These are phyloP conservation scores for Mesocricetus auratus DNA, from an alignment of 2,113 vertebrate species.

Conservation along the genomic window DNA sequence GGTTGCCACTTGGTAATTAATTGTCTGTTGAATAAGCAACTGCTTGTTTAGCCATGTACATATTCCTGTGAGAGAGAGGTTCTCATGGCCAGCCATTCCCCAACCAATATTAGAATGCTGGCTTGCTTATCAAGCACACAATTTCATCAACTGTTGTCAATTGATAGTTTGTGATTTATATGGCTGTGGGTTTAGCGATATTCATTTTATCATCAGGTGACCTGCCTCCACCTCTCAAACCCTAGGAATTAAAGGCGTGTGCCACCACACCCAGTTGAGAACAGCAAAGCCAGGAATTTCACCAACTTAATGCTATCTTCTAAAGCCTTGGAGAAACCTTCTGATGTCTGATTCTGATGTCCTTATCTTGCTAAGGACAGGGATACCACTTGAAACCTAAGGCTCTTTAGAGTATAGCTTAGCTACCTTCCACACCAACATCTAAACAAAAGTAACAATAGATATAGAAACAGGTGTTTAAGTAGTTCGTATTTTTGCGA, in stretches of 20 bases:
- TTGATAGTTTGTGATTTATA: constrained; percentile 14
- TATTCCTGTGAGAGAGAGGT: neutral
- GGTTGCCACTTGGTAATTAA: neutral
- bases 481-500: neutral
- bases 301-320: neutral
- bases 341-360: neutral
- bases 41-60: neutral
- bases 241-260: neutral
- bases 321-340: neutral
- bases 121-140: constrained; percentile 18
- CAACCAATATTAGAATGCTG: neutral
- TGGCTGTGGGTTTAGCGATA: neutral
- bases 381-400: neutral
- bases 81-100: neutral
- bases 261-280: neutral
- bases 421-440: neutral
- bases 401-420: neutral
- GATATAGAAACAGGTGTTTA: neutral
- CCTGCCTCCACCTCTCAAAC: neutral
- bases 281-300: neutral
- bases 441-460: constrained; percentile 11
- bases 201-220: neutral
- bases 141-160: neutral
- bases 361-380: neutral
- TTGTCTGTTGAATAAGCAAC: neutral